Base-by-base conservation (phyloP, 2,797 vertebrate genomes). In the Stomatorhinus walkeri region DNA sequence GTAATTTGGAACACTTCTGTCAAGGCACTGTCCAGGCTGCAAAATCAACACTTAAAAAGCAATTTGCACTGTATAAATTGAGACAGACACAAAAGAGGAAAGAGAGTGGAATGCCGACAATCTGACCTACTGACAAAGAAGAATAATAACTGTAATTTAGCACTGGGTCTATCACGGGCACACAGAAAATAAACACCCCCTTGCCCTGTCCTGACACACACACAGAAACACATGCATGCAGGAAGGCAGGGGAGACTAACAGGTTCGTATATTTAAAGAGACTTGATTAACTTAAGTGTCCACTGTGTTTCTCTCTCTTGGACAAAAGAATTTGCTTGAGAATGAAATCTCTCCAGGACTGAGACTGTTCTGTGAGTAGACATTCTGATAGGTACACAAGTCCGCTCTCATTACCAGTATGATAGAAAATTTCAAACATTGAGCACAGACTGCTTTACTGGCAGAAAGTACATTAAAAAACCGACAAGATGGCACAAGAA, bases 251-350 rank as follows among this genome's bases (percentile, higher is more conserved):
- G 46, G 72, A 85, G 89, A 87, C 85, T 88, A 91, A 91, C 89
- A 89, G 87, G 87, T 88, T 90, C 46, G 72, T 52, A 89, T 64
- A 76, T 90, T 89, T 90, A 90, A 91, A 89, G 86, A 90, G 90
- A 90, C 22, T 49, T 89, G 89, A 89, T 90, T 90, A 72, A 90
- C 87, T 59, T n/a, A 24, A 91, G 87, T 83, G 59, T 88, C 16
- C 87, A 87, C 88, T 79, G 88, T 43, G n/a, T 61, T 87, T 87
- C 61, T 64, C 5, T 85, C 81, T 87, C 52, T 86, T 64, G 48
- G 49, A 28, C 89, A 87, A 84, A 87, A 89, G 86, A 89, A 87
- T 91, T 87, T 89, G 59, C 88, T 91, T 28, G 76, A 88, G 89
- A 87, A 87, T 72, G 51, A 89, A 91, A 89, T 88, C 68, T 87